phyloP scores from a whole-genome alignment of 2,113 vertebrate species.

The Irena cyanogastra region DNA sequence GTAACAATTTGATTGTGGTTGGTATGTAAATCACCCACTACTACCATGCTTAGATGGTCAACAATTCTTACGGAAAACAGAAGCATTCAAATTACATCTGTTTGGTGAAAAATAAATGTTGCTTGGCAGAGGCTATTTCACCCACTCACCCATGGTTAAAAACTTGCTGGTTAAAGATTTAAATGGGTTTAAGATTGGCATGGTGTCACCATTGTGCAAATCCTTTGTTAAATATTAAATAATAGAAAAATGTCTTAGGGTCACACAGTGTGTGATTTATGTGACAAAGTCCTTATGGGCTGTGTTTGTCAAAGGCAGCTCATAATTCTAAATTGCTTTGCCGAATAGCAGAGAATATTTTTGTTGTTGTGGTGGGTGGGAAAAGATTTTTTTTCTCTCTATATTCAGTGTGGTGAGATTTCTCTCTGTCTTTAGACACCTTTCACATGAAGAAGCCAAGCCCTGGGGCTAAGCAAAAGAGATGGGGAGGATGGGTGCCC shows the following conservation, averaged over 20 bases:
- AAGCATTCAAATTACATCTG: not conserved
- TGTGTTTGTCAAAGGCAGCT: conserved; percentile 59
- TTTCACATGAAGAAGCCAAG: conserved; percentile 25
- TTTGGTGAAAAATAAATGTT: conserved; percentile 30
- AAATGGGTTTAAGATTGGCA: conserved; percentile 69
- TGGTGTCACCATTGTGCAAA: conserved; percentile 62
- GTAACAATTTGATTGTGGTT: not conserved
- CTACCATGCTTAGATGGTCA: not conserved
- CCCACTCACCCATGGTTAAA: conserved; percentile 16
- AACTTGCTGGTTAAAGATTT: conserved; percentile 60
- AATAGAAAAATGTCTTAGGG: conserved; percentile 53
- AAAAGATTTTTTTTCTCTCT: conserved; percentile 46
- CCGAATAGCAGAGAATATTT: conserved; percentile 54
- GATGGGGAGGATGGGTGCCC: not conserved
- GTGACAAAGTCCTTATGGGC: conserved; percentile 60
- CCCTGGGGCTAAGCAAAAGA: conserved; percentile 3
- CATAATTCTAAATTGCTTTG: conserved; percentile 37
- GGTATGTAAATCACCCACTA: not conserved
- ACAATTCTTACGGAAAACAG: not conserved
- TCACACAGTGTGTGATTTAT: conserved; percentile 62
- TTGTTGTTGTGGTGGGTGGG: conserved; percentile 28
- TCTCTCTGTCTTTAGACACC: conserved; percentile 44
- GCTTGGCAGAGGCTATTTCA: conserved; percentile 2
- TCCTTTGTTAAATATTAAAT: conserved; percentile 65
- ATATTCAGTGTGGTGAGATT: not conserved